Conservation (phyloP, 30 jellyfish, hydroid and myxozoan species). For the Hydractinia echinata region DNA sequence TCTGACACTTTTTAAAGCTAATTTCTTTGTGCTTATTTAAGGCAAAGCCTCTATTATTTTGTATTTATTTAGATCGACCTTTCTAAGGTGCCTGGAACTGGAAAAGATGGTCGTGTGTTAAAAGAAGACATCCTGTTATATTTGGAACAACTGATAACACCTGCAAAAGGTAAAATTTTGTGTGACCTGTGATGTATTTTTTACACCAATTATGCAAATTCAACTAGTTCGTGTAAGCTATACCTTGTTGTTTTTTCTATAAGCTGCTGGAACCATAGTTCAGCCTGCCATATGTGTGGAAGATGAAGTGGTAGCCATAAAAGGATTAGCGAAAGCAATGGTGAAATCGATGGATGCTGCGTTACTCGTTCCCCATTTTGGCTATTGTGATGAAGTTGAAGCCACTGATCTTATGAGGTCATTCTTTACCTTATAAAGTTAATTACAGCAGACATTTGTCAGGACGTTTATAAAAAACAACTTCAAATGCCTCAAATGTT, state of each 20-base stretch:
- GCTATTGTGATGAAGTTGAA: slow-evolving; percentile 87
- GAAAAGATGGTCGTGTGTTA: slow-evolving; percentile 78
- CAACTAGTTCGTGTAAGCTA: not conserved
- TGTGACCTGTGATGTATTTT: not conserved
- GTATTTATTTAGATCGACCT: slow-evolving; percentile 43
- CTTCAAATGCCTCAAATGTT: no score
- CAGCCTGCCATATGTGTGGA: slow-evolving; percentile 23
- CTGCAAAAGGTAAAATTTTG: not conserved
- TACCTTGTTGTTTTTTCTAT: not conserved
- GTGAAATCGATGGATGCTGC: slow-evolving; percentile 82
- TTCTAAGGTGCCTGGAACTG: slow-evolving; percentile 68
- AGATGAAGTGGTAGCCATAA: slow-evolving; percentile 59
- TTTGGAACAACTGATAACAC: slow-evolving; percentile 6
- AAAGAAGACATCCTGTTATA: slow-evolving; percentile 66
- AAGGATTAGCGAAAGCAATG: slow-evolving; percentile 82
- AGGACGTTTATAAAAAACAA: no score
- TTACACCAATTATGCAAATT: no score
- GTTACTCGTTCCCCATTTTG: slow-evolving; percentile 84
- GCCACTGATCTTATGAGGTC: slow-evolving; percentile 70
- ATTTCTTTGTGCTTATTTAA: no score
- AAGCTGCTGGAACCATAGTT: slow-evolving; percentile 6
- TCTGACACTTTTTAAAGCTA: no score
- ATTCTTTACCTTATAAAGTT: not conserved
- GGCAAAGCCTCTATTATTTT: no score
- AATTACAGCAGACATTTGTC: no score